Percentiles rank a stretch among this genome's conserved stretches.
Conservation (phyloP, 2,113 vertebrate species). For the Sylvietta virens region DNA sequence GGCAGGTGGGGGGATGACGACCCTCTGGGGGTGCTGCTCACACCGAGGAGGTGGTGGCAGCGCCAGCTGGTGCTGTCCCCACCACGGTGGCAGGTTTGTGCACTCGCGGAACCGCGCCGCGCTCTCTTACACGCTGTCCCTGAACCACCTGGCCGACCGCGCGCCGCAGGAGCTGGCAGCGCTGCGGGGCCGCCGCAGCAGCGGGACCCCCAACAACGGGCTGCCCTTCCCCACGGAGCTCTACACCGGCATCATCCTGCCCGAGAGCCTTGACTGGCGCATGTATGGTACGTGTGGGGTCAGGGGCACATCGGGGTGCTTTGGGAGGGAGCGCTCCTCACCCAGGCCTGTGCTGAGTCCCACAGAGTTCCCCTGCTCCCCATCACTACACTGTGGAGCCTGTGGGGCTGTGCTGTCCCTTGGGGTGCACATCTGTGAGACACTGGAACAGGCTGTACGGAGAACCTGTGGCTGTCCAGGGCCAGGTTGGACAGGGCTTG, state of each 20-base stretch:
- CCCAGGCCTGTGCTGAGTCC: fast-evolving
- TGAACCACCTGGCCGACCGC: slow-evolving; percentile 77
- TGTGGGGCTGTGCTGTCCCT: background rate
- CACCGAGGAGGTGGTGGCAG: fast-evolving
- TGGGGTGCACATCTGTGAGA: no score
- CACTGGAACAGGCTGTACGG: background rate
- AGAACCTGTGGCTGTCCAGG: background rate
- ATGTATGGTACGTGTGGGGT: slow-evolving; percentile 60
- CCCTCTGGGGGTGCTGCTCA: background rate
- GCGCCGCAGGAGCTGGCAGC: slow-evolving; percentile 65
- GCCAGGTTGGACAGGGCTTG: fast-evolving
- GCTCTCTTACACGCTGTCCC: slow-evolving; percentile 69
- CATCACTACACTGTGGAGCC: fast-evolving
- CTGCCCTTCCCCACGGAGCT: slow-evolving; percentile 60
- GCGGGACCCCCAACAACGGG: slow-evolving; percentile 64
- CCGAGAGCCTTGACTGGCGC: slow-evolving; percentile 78
- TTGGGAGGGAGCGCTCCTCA: fast-evolving
- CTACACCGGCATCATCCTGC: slow-evolving; percentile 59
- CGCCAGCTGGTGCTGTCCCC: background rate
- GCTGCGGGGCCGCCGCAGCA: slow-evolving; percentile 58
- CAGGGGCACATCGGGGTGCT: fast-evolving
- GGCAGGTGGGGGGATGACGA: fast-evolving
- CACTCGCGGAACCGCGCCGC: slow-evolving; percentile 79
- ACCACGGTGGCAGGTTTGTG: slow-evolving; percentile 43
- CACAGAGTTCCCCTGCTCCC: fast-evolving